A percentile compares a stretch with the other conserved stretches of the same genome.
These are phyloP conservation scores for Euproctis similis DNA, from an alignment of 2,888 invertebrate genomes.

Conservation along the genomic window DNA sequence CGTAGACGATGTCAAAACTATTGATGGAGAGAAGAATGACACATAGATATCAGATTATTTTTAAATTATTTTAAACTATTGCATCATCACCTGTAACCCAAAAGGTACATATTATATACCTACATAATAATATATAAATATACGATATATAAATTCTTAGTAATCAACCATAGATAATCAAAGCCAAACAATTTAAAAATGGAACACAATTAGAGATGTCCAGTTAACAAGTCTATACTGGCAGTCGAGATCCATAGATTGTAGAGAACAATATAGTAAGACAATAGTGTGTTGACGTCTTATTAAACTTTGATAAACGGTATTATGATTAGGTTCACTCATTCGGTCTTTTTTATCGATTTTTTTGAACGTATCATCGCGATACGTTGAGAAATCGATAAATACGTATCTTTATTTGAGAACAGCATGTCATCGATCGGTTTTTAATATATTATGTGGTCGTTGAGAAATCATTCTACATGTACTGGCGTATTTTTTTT, in stretches of 20 bases:
- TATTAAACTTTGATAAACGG: constrained; percentile 20
- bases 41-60: too few relatives aligned
- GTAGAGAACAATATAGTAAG: constrained; percentile 12
- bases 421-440: constrained; percentile 7
- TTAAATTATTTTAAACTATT: too few relatives aligned
- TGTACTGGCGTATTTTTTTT: too few relatives aligned
- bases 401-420: constrained; percentile 4
- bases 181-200: constrained; percentile 8
- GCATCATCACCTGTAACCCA: too few relatives aligned
- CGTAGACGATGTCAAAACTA: too few relatives aligned
- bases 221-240: constrained; percentile 17
- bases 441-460: too few relatives aligned
- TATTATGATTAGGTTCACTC: constrained; percentile 13
- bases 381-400: too few relatives aligned
- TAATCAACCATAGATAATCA: too few relatives aligned
- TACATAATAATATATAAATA: too few relatives aligned
- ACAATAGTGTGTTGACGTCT: constrained; percentile 19
- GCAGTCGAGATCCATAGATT: constrained; percentile 9
- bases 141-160: too few relatives aligned
- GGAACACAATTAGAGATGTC: constrained; percentile 18
- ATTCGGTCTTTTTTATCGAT: constrained; percentile 8
- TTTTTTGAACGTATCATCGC: constrained; percentile 8
- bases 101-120: too few relatives aligned
- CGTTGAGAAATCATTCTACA: constrained; percentile 3
- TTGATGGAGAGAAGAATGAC: too few relatives aligned